Conservation (phyloP, 30 jellyfish, hydroid and myxozoan species). For the Turritopsis rubra region DNA sequence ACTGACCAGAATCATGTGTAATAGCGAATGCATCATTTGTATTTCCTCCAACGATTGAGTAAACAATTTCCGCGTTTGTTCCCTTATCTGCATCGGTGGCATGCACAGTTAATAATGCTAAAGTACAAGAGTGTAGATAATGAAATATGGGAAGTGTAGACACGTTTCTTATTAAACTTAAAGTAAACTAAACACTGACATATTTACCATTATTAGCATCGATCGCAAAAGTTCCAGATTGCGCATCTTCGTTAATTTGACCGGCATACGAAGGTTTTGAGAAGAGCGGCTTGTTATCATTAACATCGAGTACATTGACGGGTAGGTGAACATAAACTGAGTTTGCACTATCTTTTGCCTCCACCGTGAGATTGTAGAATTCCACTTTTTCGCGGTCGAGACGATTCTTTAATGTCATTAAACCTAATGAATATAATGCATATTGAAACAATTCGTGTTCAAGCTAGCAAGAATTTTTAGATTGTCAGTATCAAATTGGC, state of each 20-base stretch:
- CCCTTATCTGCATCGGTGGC: slow-evolving; percentile 80
- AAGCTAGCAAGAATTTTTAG: too few relatives aligned
- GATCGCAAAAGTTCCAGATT: slow-evolving; percentile 8
- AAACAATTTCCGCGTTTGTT: slow-evolving; percentile 57
- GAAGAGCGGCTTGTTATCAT: slow-evolving; percentile 72
- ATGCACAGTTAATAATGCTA: slow-evolving; percentile 37
- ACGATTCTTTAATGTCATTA: slow-evolving; percentile 8
- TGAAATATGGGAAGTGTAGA: background rate
- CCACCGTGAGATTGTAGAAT: slow-evolving; percentile 49
- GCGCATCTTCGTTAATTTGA: slow-evolving; percentile 37
- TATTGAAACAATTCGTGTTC: too few relatives aligned
- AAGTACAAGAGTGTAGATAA: background rate
- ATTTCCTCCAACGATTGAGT: slow-evolving; percentile 49
- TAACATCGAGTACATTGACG: slow-evolving; percentile 59
- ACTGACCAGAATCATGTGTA: slow-evolving; percentile 18
- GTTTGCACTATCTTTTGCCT: slow-evolving; percentile 42
- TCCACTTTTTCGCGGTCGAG: slow-evolving; percentile 74
- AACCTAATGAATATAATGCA: background rate
- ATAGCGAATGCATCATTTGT: slow-evolving; percentile 42
- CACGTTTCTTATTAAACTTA: background rate
- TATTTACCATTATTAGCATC: background rate
- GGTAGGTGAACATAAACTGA: slow-evolving; percentile 52
- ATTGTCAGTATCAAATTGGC: too few relatives aligned
- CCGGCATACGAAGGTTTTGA: slow-evolving; percentile 37
- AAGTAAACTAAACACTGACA: background rate